phyloP scores from a whole-genome alignment of 2,888 invertebrate species.

The Drosophila vallismaia region DNA sequence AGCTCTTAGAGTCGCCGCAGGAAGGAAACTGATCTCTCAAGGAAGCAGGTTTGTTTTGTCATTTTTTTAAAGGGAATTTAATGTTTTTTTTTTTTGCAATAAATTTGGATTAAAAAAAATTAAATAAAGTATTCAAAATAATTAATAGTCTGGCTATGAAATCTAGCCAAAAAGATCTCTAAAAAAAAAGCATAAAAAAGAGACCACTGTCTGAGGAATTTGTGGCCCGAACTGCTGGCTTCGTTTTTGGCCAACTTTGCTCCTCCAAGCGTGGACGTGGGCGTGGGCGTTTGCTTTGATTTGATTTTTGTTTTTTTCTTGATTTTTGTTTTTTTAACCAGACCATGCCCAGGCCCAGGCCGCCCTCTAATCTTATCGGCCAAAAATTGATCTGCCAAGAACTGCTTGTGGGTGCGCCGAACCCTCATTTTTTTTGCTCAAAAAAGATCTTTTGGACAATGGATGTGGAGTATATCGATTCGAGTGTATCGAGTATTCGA shows the following conservation, averaged over 20 bases:
- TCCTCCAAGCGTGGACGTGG: slow-evolving; percentile 16
- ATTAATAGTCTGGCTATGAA: neutral
- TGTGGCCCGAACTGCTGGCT: slow-evolving; percentile 25
- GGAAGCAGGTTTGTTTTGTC: neutral
- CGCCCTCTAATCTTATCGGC: slow-evolving; percentile 75
- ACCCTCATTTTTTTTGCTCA: neutral
- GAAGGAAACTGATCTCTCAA: slow-evolving; percentile 5
- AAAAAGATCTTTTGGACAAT: slow-evolving; percentile 10
- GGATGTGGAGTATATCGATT: slow-evolving; percentile 11
- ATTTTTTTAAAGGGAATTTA: neutral
- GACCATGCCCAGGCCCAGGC: slow-evolving; percentile 22
- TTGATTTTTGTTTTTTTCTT: slow-evolving; percentile 3
- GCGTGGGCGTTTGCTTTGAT: slow-evolving; percentile 64
- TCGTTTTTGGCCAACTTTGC: slow-evolving; percentile 12
- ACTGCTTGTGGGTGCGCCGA: slow-evolving; percentile 41
- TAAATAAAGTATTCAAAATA: neutral
- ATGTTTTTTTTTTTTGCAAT: neutral
- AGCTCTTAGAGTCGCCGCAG: slow-evolving; percentile 11
- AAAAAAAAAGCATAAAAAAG: too few relatives aligned
- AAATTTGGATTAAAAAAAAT: neutral
- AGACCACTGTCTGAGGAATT: slow-evolving; percentile 11
- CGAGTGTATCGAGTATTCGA: slow-evolving; percentile 23
- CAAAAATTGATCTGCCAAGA: slow-evolving; percentile 59
- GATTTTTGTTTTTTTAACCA: slow-evolving; percentile 4
- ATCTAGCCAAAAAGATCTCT: too few relatives aligned